These are phyloP conservation scores for Drosophila nigromelanica DNA, from an alignment of 1,140 invertebrate species.

Conservation along the genomic window DNA sequence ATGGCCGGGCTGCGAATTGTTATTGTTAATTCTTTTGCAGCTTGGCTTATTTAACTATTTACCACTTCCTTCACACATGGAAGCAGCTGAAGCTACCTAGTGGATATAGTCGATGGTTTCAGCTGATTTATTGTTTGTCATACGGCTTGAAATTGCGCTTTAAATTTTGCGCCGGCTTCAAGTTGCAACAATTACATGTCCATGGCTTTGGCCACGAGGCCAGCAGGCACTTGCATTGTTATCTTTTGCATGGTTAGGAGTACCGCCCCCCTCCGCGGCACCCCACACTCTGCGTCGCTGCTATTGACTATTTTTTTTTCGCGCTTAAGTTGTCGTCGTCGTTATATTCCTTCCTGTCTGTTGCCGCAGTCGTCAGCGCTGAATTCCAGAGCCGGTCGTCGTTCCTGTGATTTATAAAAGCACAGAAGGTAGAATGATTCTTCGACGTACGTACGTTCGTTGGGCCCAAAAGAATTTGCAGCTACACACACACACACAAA, in stretches of 20 bases:
- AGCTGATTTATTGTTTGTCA: constrained; percentile 81
- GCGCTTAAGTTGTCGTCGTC: constrained; percentile 78
- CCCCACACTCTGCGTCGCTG: constrained; percentile 9
- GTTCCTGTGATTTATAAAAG: constrained; percentile 80
- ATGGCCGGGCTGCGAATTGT: constrained; percentile 8
- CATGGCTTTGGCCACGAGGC: constrained; percentile 52
- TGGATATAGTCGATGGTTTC: constrained; percentile 64
- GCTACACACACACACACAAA: constrained; percentile 23
- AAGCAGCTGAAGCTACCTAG: constrained; percentile 15
- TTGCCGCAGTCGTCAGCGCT: constrained; percentile 61
- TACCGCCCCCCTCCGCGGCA: not conserved
- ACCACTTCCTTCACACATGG: constrained; percentile 71
- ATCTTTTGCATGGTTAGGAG: constrained; percentile 58
- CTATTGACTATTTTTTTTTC: constrained; percentile 78
- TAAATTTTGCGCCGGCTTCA: constrained; percentile 73
- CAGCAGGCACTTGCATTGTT: constrained; percentile 30
- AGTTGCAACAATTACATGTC: constrained; percentile 78
- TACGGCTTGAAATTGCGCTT: constrained; percentile 79
- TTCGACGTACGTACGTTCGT: constrained; percentile 54
- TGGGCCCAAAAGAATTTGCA: constrained; percentile 77
- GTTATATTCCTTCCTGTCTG: constrained; percentile 81
- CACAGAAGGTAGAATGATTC: constrained; percentile 73
- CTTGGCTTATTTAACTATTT: constrained; percentile 77
- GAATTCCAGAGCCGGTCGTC: constrained; percentile 62
- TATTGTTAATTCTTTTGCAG: constrained; percentile 13